A percentile compares a stretch with the other conserved stretches of the same genome.
Conservation (phyloP, 2,888 invertebrate genomes). For the Agrochola lota region DNA sequence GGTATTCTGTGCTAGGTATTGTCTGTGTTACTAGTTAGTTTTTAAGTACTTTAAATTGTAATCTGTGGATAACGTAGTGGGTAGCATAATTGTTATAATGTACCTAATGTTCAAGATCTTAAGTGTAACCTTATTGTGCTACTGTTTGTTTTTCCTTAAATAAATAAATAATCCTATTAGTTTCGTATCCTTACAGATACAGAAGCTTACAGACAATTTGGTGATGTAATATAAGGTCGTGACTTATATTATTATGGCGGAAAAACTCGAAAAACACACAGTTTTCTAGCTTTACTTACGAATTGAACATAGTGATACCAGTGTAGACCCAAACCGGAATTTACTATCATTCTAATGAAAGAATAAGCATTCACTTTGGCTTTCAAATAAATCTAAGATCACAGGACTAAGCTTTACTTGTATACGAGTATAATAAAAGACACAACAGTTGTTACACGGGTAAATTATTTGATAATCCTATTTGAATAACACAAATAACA, state of each 20-base stretch:
- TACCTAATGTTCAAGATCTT: too few species aligned
- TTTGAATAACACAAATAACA: not conserved
- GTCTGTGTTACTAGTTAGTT: too few species aligned
- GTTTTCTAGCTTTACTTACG: not conserved
- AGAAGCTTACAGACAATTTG: not conserved
- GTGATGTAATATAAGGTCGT: too few species aligned
- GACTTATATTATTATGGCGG: not conserved
- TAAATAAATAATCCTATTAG: too few species aligned
- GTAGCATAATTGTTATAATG: too few species aligned
- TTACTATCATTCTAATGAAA: conserved; percentile 15
- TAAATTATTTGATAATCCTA: not conserved
- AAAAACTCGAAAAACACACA: not conserved
- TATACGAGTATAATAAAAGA: too few species aligned
- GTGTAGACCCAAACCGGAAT: conserved; percentile 14
- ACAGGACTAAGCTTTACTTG: not conserved
- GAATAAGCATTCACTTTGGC: not conserved
- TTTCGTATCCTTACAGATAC: not conserved
- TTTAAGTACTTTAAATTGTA: too few species aligned
- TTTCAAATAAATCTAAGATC: conserved; percentile 21
- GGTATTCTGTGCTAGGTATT: too few species aligned
- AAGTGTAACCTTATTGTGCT: too few species aligned
- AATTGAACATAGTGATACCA: not conserved
- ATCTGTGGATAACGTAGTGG: too few species aligned
- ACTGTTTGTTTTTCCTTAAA: too few species aligned
- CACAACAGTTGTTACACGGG: too few species aligned